Percentiles rank a stretch among this genome's conserved stretches.
Conservation (phyloP, 2,113 vertebrate genomes). For the Psittacara wagleri region DNA sequence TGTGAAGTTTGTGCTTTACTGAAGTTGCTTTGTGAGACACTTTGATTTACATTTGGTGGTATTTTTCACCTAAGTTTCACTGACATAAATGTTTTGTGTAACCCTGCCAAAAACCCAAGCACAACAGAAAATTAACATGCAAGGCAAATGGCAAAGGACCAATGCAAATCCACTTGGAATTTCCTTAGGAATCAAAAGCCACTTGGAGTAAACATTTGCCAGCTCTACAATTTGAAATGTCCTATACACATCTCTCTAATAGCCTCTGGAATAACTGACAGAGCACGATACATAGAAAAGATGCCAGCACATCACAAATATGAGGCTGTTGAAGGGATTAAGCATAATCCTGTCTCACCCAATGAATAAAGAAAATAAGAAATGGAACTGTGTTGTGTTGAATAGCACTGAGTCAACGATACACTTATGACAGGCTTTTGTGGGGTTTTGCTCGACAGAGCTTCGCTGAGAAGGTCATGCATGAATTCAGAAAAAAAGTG, state of each 20-base stretch:
- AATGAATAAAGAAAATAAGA: constrained; percentile 42
- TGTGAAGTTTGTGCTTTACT: background rate
- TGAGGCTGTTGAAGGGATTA: constrained; percentile 53
- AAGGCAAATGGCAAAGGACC: constrained; percentile 17
- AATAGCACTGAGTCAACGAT: background rate
- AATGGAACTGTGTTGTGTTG: background rate
- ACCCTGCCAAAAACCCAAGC: background rate
- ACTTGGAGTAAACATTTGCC: constrained; percentile 53
- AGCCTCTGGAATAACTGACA: constrained; percentile 39
- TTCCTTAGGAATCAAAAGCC: constrained; percentile 38
- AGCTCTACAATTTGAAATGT: constrained; percentile 33
- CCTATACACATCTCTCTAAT: background rate
- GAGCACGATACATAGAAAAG: constrained; percentile 21
- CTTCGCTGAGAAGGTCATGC: constrained; percentile 17
- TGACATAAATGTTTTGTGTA: background rate
- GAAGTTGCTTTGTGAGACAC: background rate
- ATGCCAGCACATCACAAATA: constrained; percentile 47
- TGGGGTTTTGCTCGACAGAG: background rate
- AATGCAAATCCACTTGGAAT: constrained; percentile 14
- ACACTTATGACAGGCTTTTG: background rate
- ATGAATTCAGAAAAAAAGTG: constrained; percentile 40
- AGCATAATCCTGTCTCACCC: constrained; percentile 43
- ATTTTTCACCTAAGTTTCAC: constrained; percentile 20
- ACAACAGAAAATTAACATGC: background rate
- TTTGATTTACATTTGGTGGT: background rate